Percentiles rank a stretch among this genome's conserved stretches.
Conservation (phyloP, 2,888 invertebrate species). For the Drosophila phalerata region DNA sequence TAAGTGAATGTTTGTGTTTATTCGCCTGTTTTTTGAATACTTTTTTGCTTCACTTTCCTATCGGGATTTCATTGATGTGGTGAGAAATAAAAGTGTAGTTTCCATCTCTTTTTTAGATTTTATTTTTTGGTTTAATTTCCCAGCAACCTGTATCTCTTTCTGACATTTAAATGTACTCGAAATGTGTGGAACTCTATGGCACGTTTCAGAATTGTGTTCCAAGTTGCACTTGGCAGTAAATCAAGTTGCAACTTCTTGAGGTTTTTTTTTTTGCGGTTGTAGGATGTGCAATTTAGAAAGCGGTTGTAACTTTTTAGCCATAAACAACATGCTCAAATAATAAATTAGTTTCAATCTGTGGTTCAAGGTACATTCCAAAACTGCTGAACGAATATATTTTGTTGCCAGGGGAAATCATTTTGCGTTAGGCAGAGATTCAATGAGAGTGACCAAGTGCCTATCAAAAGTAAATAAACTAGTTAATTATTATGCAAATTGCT, state of each 20-base stretch:
- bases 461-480: conserved; percentile 21
- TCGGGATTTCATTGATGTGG: neutral
- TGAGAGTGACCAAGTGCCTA: conserved; percentile 2
- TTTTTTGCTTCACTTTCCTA: neutral
- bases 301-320: conserved; percentile 22
- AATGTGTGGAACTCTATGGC: neutral
- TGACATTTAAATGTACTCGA: neutral
- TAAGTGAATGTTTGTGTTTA: conserved; percentile 22
- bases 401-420: conserved; percentile 35
- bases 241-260: conserved; percentile 29
- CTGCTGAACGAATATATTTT: conserved; percentile 3
- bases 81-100: neutral
- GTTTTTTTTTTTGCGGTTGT: neutral
- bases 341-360: conserved; percentile 28
- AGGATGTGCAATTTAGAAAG: conserved; percentile 2
- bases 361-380: conserved; percentile 23
- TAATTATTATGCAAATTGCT: conserved; percentile 47
- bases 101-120: neutral
- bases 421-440: conserved; percentile 7
- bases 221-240: conserved; percentile 16
- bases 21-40: conserved; percentile 1
- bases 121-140: neutral
- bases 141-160: conserved; percentile 3
- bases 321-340: conserved; percentile 42
- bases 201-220: neutral